These are phyloP conservation scores for Hystrix brachyura DNA, from an alignment of 2,113 vertebrate species.

Conservation along the genomic window DNA sequence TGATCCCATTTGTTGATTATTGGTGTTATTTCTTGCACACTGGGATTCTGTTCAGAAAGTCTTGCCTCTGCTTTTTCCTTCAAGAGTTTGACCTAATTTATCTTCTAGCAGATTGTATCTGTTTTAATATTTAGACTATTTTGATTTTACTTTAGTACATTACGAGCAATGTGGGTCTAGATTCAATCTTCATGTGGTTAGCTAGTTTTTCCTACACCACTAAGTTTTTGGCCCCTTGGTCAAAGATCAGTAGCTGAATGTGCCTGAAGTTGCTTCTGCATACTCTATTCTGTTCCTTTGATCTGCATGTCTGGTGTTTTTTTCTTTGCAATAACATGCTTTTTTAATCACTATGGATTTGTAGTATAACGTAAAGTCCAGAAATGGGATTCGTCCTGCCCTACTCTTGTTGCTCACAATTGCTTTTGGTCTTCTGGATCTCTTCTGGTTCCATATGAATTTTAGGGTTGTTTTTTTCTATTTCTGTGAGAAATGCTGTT, in stretches of 20 bases:
- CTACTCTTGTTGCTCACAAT: background rate
- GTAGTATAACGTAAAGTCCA: background rate
- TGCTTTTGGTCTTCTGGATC: background rate
- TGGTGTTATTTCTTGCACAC: background rate
- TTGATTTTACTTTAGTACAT: background rate
- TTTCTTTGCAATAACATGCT: background rate
- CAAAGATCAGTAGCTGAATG: background rate
- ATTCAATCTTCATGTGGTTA: background rate
- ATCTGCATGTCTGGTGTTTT: background rate
- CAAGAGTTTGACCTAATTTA: background rate
- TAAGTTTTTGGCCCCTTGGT: background rate
- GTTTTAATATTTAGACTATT: background rate
- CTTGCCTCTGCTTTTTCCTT: background rate
- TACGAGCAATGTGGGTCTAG: background rate
- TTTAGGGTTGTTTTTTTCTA: background rate
- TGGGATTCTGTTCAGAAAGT: background rate
- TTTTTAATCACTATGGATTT: background rate
- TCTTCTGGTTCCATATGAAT: background rate
- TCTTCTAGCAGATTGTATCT: background rate
- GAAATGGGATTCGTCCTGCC: background rate
- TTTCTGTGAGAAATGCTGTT: background rate
- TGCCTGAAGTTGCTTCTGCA: background rate
- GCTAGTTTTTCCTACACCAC: background rate
- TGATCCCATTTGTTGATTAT: background rate
- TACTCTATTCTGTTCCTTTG: background rate